These are phyloP conservation scores for Podargus strigoides DNA, from an alignment of 2,797 vertebrate genomes.

Conservation along the genomic window DNA sequence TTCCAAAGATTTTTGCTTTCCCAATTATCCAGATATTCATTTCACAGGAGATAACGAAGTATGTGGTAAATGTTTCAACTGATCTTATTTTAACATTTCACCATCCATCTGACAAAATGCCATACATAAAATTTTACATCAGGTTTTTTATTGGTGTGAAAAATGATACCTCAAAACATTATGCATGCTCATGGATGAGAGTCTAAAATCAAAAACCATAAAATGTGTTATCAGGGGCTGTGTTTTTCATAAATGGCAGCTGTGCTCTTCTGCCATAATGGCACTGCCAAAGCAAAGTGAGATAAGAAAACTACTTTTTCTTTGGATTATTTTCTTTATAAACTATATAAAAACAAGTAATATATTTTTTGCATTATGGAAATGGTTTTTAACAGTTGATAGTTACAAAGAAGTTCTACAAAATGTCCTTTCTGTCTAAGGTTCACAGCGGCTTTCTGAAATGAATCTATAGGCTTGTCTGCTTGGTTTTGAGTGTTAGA, in stretches of 20 bases:
- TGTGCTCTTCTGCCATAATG: conserved; percentile 12
- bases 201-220: conserved; percentile 44
- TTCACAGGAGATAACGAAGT: conserved; percentile 43
- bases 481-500: not conserved
- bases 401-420: not conserved
- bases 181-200: conserved; percentile 18
- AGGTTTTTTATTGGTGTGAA: conserved; percentile 30
- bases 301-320: conserved; percentile 29
- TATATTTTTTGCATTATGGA: not conserved
- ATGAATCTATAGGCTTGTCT: not conserved
- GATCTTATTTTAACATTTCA: conserved; percentile 35
- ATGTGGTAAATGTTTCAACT: conserved; percentile 37
- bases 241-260: conserved; percentile 50
- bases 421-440: not conserved
- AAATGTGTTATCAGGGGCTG: conserved; percentile 17
- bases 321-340: conserved; percentile 25
- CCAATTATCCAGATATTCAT: conserved; percentile 65
- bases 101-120: conserved; percentile 42
- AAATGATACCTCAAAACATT: conserved; percentile 40
- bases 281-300: conserved; percentile 6
- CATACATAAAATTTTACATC: not conserved
- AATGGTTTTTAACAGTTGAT: not conserved
- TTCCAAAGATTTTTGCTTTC: conserved; percentile 48
- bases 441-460: not conserved
- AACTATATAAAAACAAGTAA: not conserved